Evolutionary conservation across 2,797 vertebrate genomes (phyloP).

Genomic region (Micrastur ruficollis): DNA sequence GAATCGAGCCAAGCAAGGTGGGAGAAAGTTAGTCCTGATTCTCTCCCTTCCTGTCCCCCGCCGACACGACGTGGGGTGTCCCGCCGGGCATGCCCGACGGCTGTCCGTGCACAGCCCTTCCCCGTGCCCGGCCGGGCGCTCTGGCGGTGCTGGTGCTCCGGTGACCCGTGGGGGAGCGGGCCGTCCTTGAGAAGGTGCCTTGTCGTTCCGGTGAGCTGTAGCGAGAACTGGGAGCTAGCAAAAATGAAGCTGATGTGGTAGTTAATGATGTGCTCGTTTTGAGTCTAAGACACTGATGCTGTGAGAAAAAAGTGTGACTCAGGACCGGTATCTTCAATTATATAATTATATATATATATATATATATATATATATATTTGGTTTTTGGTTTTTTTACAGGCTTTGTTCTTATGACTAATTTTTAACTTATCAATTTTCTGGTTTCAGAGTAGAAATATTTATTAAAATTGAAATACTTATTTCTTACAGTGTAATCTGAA

Average conservation of each 20-base stretch:
- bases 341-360: too few species aligned
- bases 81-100: fast-evolving
- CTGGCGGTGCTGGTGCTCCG: not conserved
- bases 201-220: not conserved
- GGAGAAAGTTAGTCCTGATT: not conserved
- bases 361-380: too few species aligned
- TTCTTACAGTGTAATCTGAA: not conserved
- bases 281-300: fast-evolving
- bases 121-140: too few species aligned
- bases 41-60: not conserved
- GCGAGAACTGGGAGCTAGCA: fast-evolving
- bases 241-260: fast-evolving
- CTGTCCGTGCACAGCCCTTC: fast-evolving
- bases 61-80: not conserved
- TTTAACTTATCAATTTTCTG: not conserved
- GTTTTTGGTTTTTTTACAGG: fast-evolving
- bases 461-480: not conserved
- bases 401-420: not conserved
- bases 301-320: not conserved
- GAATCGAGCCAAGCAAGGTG: fast-evolving
- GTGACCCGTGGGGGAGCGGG: not conserved
- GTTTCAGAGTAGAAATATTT: not conserved
- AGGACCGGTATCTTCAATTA: fast-evolving
- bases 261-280: not conserved
- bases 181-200: not conserved